Evolutionary conservation across 2,888 invertebrate species (phyloP).

Genomic region (Patella caerulea): DNA sequence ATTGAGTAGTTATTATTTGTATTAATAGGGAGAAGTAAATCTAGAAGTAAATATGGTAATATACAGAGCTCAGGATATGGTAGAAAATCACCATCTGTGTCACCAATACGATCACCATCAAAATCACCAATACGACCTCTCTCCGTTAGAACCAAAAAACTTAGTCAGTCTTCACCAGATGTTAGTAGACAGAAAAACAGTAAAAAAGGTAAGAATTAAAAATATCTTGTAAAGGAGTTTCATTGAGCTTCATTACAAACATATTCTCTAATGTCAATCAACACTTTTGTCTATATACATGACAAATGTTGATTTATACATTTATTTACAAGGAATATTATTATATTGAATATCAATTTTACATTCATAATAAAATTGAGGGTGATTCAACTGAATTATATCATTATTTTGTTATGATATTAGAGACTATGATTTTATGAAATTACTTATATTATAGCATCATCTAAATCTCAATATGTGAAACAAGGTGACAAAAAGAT

Average conservation of each 20-base stretch:
- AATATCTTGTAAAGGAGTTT: too few relatives aligned
- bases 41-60: slow-evolving; percentile 46
- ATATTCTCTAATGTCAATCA: too few relatives aligned
- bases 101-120: slow-evolving; percentile 29
- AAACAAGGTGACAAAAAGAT: slow-evolving; percentile 33
- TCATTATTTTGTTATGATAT: too few relatives aligned
- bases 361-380: too few relatives aligned
- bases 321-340: too few relatives aligned
- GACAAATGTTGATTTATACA: too few relatives aligned
- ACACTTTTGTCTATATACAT: too few relatives aligned
- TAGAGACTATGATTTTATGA: too few relatives aligned
- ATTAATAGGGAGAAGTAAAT: slow-evolving; percentile 31
- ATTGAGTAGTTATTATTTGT: not conserved
- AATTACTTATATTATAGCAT: too few relatives aligned
- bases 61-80: slow-evolving; percentile 65
- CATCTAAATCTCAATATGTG: slow-evolving; percentile 12
- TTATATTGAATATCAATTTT: too few relatives aligned
- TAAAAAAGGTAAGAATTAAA: not conserved
- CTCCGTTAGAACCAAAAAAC: slow-evolving; percentile 22
- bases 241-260: too few relatives aligned
- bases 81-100: slow-evolving; percentile 24
- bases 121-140: slow-evolving; percentile 31
- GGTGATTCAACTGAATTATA: too few relatives aligned
- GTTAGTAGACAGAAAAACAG: slow-evolving; percentile 48
- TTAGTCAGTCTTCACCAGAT: slow-evolving; percentile 50